Evolutionary conservation across 2,797 vertebrate species (phyloP), one percentile per base, ranked within the genome.

Genomic region (Malurus leucopterus): DNA sequence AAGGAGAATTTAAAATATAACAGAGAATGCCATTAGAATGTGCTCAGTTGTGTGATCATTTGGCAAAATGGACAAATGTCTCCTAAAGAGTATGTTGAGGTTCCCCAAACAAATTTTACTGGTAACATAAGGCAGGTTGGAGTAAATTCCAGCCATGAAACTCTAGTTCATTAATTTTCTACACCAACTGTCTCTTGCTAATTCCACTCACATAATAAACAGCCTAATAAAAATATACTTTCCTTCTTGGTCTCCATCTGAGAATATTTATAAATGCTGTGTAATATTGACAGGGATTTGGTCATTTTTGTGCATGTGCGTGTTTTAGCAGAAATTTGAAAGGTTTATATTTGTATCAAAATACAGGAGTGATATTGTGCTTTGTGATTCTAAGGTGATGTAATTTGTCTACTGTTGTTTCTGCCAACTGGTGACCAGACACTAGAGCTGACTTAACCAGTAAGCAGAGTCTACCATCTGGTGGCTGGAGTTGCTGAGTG

Each of bases 121-220:
- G 89, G 92, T 95, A 94, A 95, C 93, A 95, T 96, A 96, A 95
- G 91, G 94, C 92, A 95, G 93, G 95, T 93, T 95, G 95, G 94
- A 95, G 94, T 94, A 94, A 96, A 96, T 93, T 94, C 91, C 91
- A 95, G 92, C 95, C 93, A 96, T 94, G 95, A 96, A 96, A 95
- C 92, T 95, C 93, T 96, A 95, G 95, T 96, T 95, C 95, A 96
- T 96, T 96, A 95, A 96, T 96, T 96, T 95, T 95, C 94, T 95
- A 92, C 92, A 95, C 95, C 94, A 96, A 94, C 95, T 96, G 95
- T 94, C 95, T 96, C 94, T 95, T 96, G 93, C 87, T 95, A 94
- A 95, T 96, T 96, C 95, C 88, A 94, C 92, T 93, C 95, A 93
- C 83, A 95, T 94, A 95, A 95, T 94, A 94, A 95, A 94, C 93